Evolutionary conservation across 2,888 invertebrate genomes (phyloP), one percentile per base, ranked within the genome.

Genomic region (Callyntrura sp.): DNA sequence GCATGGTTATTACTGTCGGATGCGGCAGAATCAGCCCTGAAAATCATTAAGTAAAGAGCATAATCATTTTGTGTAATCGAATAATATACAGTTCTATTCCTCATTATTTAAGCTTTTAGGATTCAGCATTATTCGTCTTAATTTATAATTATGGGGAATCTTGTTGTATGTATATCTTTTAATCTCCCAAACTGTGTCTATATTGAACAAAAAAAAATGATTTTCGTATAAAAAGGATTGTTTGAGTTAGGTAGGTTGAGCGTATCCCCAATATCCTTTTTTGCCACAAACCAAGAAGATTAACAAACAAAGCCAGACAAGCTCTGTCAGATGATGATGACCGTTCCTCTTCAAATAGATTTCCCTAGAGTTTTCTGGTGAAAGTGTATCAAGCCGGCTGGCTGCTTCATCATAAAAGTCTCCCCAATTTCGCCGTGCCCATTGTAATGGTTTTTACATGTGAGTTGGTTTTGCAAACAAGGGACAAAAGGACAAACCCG

Each of bases 1-100:
- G 62, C 48, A 51, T 48, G 35, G 35, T 55, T 78, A 95, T 98
- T 98, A 97, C 98, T 97, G 95, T 98, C 98, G 92, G 96, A 96
- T 82, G 98, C 97, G 85, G 98, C 97, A 85, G 97, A 96, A 95
- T 96, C 96, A 60, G 88, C 88, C 88, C 88, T 88, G 65, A 6
- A 76, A 62, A 35, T 2, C 60, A 60, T 60, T 60, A 60, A 60
- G 6, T 3, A 14, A n/a, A 51, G 14, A 14, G 14, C n/a, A n/a
- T n/a, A 12, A 23, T 70, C 20, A 12, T 28, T 25, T 45, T 12
- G 28, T 68, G 28, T 20, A 62, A 11, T 23, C 25, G 25, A 62
- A 62, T 5, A 11, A 43, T 35, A 28, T 28, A 68, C 11, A 12
- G 4, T n/a, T 68, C 28, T 28, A 28, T 6, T 35, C 35, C 2